A percentile compares a stretch with the other conserved stretches of the same genome.
Conservation (phyloP, 2,888 invertebrate genomes). For the Aspidiotus rigidus region DNA sequence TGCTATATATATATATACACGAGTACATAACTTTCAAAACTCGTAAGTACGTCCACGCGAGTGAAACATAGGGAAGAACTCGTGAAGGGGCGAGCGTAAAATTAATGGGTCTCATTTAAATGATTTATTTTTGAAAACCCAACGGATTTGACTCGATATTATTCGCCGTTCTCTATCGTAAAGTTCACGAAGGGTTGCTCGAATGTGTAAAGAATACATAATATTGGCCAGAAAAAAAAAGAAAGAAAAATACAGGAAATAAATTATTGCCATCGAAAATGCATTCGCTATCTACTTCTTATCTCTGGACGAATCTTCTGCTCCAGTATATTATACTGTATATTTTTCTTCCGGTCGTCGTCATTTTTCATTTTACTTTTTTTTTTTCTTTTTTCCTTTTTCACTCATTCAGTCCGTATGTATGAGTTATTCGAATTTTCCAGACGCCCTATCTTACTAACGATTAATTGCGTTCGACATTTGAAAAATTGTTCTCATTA, state of each 20-base stretch:
- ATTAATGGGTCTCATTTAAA: conserved; percentile 30
- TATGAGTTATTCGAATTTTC: no score
- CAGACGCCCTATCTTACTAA: no score
- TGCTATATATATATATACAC: no score
- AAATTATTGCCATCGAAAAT: conserved; percentile 23
- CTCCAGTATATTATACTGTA: background rate
- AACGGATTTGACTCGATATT: conserved; percentile 4
- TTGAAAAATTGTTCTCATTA: no score
- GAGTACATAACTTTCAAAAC: no score
- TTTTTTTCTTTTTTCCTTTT: no score
- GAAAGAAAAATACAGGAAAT: conserved; percentile 24
- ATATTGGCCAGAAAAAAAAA: conserved; percentile 5
- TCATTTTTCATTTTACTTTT: no score
- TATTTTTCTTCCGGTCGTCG: no score
- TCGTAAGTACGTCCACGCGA: background rate
- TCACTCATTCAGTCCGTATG: no score
- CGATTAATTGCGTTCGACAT: no score
- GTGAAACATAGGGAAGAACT: conserved; percentile 9
- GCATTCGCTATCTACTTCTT: conserved; percentile 3
- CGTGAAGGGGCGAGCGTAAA: conserved; percentile 27
- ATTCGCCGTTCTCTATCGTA: conserved; percentile 5
- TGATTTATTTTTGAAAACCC: conserved; percentile 22
- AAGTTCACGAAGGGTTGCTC: conserved; percentile 16
- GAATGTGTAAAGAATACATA: conserved; percentile 1
- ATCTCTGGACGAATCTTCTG: background rate